Base-by-base conservation (phyloP, 2,113 vertebrate genomes). In the Sorex fumeus region DNA sequence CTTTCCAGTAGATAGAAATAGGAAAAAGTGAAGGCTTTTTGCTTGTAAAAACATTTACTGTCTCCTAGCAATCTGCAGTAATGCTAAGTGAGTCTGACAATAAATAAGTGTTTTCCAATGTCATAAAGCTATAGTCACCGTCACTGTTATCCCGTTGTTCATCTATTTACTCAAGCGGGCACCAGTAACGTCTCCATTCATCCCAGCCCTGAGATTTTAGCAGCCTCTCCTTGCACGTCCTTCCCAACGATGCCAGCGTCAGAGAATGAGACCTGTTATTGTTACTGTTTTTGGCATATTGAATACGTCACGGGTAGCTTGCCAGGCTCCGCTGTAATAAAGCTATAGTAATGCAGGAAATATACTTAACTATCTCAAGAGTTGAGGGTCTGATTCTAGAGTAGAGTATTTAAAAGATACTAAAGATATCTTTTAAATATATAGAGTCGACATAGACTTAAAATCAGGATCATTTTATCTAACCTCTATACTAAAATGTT, bases 21-120 rank as follows among this genome's bases (percentile, higher is more conserved):
- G 95, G 95, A 96, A 96, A 95, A 95, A 90, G 92, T 83, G 83
- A 94, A 94, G 79, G 66, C 88, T 95, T 95, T 94, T 91, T 94
- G 94, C 95, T 96, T 97, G 76, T 93, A 74, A 97, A 96, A 96
- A 97, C 88, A 97, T 94, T 95, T 95, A 83, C 95, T 88, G 95
- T 97, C 92, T 96, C 94, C 96, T 97, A 97, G 96, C 95, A 95
- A 96, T 97, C 92, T 71, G 57, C 83, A 87, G 57, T 75, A 84
- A 96, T 91, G 92, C 86, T 95, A 79, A 91, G 93, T 79, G 78
- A 95, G 75, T 50, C 79, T 94, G 93, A 96, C 92, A 95, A 86
- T 91, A 94, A 93, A 96, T 94, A 90, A 90, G 91, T 76, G 70
- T 43, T 95, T 95, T 88, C 88, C 76, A 74, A 70, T 88, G 92